These are phyloP conservation scores for Zoroaster sp. DNA, from an alignment of 53 echinoderm and acorn worm genomes.

Conservation along the genomic window DNA sequence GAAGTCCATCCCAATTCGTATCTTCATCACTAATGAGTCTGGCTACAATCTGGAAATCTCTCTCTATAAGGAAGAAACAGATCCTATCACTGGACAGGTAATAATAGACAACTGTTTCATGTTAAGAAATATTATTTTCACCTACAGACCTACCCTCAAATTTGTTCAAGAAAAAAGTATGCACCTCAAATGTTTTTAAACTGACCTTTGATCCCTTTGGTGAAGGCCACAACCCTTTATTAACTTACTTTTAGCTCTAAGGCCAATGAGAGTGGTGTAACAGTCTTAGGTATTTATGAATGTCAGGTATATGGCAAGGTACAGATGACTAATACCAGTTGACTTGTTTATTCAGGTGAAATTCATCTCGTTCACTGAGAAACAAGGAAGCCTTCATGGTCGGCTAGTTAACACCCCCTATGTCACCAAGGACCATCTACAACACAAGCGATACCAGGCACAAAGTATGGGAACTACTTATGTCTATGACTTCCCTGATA, in stretches of 20 bases:
- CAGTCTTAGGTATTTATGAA: background rate
- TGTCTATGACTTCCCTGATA: slow-evolving; percentile 96
- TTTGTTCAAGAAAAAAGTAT: background rate
- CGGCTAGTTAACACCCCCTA: slow-evolving; percentile 87
- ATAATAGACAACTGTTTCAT: background rate
- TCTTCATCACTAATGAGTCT: slow-evolving; percentile 97
- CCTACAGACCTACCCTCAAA: background rate
- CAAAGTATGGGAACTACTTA: slow-evolving; percentile 86
- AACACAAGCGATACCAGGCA: slow-evolving; percentile 93
- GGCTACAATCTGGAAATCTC: slow-evolving; percentile 94
- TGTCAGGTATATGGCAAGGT: too few relatives aligned
- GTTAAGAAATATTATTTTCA: background rate
- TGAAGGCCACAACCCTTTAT: too few relatives aligned
- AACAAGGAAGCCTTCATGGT: slow-evolving; percentile 85
- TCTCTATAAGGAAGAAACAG: slow-evolving; percentile 87
- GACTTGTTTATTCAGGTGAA: slow-evolving; percentile 72
- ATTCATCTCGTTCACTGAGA: slow-evolving; percentile 80
- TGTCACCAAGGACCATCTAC: slow-evolving; percentile 96
- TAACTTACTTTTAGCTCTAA: too few relatives aligned
- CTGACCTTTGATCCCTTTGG: background rate
- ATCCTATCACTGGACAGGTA: slow-evolving; percentile 74
- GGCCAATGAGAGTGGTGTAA: background rate
- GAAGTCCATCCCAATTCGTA: slow-evolving; percentile 66
- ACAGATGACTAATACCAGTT: too few relatives aligned
- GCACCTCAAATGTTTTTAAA: background rate